A percentile compares a stretch with the other conserved stretches of the same genome.
Conservation (phyloP, 2,888 invertebrate species). For the Frankliniella fusca region DNA sequence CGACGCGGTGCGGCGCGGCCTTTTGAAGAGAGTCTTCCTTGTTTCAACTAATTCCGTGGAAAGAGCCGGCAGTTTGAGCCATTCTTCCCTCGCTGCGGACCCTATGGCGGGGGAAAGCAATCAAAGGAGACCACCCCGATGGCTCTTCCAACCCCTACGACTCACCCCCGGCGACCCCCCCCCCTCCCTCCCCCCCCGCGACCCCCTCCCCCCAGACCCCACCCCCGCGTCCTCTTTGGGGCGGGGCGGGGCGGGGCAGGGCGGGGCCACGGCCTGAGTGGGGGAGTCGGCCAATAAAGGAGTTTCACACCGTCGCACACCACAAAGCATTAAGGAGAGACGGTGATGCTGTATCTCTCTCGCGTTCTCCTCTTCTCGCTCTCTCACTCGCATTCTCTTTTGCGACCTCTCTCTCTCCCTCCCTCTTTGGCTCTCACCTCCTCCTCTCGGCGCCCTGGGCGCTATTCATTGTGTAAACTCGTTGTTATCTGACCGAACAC, state of each 20-base stretch:
- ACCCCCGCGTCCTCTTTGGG: too few species aligned
- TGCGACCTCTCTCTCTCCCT: not conserved
- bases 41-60: constrained; percentile 15
- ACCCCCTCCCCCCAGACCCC: not conserved
- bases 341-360: not conserved
- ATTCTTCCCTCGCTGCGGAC: not conserved
- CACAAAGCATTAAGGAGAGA: not conserved
- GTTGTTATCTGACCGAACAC: not conserved
- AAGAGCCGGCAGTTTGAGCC: constrained; percentile 15
- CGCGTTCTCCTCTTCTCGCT: not conserved
- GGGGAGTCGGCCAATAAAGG: not conserved
- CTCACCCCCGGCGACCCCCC: not conserved
- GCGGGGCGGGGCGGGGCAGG: too few species aligned
- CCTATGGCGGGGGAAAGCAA: not conserved
- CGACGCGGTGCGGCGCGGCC: not conserved
- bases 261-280: not conserved
- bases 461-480: not conserved
- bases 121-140: not conserved
- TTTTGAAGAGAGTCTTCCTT: not conserved
- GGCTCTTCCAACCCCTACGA: not conserved
- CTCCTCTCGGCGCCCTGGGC: not conserved
- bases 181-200: not conserved
- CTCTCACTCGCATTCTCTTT: not conserved
- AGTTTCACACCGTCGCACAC: constrained; percentile 13
- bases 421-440: not conserved